phyloP scores from a whole-genome alignment of 2,797 vertebrate species.

The Acrocephalus scirpaceus region DNA sequence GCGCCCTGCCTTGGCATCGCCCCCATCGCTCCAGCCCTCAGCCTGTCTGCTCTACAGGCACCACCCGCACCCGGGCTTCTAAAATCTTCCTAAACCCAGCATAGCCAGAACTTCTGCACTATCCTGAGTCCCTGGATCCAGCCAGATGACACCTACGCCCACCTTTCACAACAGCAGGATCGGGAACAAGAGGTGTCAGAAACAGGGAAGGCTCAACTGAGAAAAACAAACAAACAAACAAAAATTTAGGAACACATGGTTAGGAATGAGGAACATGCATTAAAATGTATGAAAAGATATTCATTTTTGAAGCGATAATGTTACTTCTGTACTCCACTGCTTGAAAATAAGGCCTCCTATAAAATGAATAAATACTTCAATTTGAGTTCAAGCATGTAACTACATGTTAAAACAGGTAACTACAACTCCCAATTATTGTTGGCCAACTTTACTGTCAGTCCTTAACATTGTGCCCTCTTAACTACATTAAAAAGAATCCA shows the following conservation, averaged over 20 bases:
- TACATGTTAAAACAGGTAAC: not conserved
- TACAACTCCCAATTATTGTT: not conserved
- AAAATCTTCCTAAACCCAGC: rapidly evolving
- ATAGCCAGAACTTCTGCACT: rapidly evolving
- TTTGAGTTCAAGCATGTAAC: not conserved
- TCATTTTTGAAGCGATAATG: not conserved
- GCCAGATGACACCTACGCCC: rapidly evolving
- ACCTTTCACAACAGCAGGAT: not conserved
- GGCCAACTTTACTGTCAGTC: not conserved
- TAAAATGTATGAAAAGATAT: not conserved
- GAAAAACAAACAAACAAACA: not conserved
- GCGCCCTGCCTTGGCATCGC: not conserved
- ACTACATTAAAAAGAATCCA: not conserved
- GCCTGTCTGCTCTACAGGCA: rapidly evolving
- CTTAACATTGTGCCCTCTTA: not conserved
- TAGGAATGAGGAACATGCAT: not conserved
- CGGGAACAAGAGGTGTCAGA: rapidly evolving
- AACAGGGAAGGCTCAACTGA: not conserved
- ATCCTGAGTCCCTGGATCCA: rapidly evolving
- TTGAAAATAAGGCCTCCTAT: not conserved
- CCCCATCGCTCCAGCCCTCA: not conserved
- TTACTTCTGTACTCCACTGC: not conserved
- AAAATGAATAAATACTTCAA: not conserved
- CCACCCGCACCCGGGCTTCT: rapidly evolving
- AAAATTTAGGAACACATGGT: not conserved